A percentile compares a stretch with the other conserved stretches of the same genome.
phyloP scores from a whole-genome alignment of 2,888 invertebrate genomes.

The Pimpla rufipes region DNA sequence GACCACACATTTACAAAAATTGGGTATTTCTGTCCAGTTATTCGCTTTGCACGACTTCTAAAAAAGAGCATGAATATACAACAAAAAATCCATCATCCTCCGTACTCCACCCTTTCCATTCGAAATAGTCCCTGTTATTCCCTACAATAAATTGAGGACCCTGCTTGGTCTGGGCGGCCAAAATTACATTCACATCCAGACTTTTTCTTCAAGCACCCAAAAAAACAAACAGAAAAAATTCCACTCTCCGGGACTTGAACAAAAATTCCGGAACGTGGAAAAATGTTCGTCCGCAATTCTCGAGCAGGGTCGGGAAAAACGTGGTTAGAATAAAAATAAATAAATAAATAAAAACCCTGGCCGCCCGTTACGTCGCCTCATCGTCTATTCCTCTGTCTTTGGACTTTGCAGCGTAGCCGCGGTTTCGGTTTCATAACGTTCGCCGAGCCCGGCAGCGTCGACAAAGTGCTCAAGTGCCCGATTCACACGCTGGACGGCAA shows the following conservation, averaged over 20 bases:
- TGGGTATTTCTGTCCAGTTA: not conserved
- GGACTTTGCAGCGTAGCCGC: constrained; percentile 93
- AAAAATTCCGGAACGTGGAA: no score
- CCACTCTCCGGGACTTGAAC: no score
- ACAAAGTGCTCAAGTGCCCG: constrained; percentile 95
- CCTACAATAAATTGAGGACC: not conserved
- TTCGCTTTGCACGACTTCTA: constrained; percentile 8
- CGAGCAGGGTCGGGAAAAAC: not conserved
- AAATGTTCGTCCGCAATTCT: no score
- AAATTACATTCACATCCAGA: not conserved
- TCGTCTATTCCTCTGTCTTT: constrained; percentile 68
- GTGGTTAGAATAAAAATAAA: not conserved
- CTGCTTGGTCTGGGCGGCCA: no score
- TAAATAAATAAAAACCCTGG: constrained; percentile 15
- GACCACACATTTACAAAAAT: not conserved
- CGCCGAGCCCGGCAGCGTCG: constrained; percentile 95
- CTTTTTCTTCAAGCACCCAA: no score
- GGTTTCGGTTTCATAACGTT: constrained; percentile 98
- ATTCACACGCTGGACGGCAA: constrained; percentile 97
- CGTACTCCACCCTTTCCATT: no score
- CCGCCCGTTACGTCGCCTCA: constrained; percentile 31
- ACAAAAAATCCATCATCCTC: not conserved
- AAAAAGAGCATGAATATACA: not conserved
- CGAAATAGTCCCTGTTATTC: not conserved
- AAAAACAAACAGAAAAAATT: no score